Evolutionary conservation across 2,797 vertebrate species (phyloP).

Genomic region (Lepilemur ruficaudatus): DNA sequence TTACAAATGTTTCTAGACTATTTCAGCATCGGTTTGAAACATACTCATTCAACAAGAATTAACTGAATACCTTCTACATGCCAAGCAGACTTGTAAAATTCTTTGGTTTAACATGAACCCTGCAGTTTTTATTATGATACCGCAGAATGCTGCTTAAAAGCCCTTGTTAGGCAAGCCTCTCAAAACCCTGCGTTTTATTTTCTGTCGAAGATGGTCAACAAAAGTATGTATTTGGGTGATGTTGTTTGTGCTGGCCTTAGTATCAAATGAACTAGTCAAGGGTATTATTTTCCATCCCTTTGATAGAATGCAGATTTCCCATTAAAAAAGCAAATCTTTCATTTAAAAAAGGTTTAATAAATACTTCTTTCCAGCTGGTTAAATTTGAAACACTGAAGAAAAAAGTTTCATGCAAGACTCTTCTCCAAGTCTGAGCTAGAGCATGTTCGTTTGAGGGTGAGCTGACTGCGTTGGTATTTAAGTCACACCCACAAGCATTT

Average conservation of each 20-base stretch:
- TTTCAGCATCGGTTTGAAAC: background rate
- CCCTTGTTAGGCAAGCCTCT: background rate
- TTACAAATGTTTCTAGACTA: background rate
- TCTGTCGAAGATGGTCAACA: conserved; percentile 13
- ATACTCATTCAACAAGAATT: background rate
- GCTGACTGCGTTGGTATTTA: background rate
- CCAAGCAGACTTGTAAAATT: conserved; percentile 24
- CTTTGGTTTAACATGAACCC: background rate
- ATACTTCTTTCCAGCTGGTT: conserved; percentile 38
- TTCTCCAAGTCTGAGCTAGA: background rate
- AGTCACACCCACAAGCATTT: background rate
- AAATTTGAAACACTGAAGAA: conserved; percentile 47
- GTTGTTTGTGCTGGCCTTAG: background rate
- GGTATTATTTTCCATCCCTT: background rate
- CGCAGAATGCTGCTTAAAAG: background rate
- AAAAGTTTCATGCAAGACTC: background rate
- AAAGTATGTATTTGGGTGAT: background rate
- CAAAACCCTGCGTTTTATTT: background rate
- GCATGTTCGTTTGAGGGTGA: background rate
- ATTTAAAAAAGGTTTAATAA: background rate
- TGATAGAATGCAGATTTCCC: conserved; percentile 32
- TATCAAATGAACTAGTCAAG: background rate
- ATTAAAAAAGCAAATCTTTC: background rate
- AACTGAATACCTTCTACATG: background rate
- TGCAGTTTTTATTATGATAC: background rate